Base-by-base conservation (phyloP, 2,797 vertebrate species). In the Artibeus lituratus region DNA sequence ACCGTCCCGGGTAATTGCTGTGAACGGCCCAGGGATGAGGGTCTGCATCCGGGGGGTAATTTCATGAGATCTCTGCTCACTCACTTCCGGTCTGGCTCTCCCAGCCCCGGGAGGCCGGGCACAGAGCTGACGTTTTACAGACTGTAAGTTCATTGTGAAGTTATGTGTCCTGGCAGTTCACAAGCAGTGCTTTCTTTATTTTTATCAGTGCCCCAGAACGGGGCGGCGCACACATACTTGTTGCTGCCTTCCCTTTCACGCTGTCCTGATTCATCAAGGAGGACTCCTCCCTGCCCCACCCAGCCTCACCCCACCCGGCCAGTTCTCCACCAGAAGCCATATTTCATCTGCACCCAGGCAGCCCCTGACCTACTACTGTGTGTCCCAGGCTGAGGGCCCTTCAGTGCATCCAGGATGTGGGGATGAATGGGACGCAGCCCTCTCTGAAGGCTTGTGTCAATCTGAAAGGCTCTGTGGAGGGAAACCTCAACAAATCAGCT, bases 121-220 rank as follows among this genome's bases (percentile, higher is more conserved):
- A 82, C 91, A 78, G 96, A 96, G 95, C 65, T 39, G 44, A 9
- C 62, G 82, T 82, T 95, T 96, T 82, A 94, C 49, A 86, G 90
- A 95, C 80, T 89, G 7, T 94, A 72, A 85, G 93, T 90, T 72
- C 76, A 55, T 90, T 93, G 91, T 95, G 55, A 84, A 87, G 80
- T 91, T 81, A 24, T 55, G 4, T 67, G 16, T 78, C 76, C 92
- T 51, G 35, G 86, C 91, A 82, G 86, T 82, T 77, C 90, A 74
- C 74, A 80, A 80, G 78, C 11, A 4, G 15, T 84, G 62, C 74
- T 95, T 96, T 87, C 67, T 77, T 81, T 83, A 39, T 73, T 94
- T 91, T 96, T 94, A 76, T 74, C 55, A 77, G 32, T 92, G 44
- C 59, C 70, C 51, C 24, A 76, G 83, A 83, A 81, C 80, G 67